These are phyloP conservation scores for Cyrtodaria siliqua DNA, from an alignment of 2,888 invertebrate species.

Conservation along the genomic window DNA sequence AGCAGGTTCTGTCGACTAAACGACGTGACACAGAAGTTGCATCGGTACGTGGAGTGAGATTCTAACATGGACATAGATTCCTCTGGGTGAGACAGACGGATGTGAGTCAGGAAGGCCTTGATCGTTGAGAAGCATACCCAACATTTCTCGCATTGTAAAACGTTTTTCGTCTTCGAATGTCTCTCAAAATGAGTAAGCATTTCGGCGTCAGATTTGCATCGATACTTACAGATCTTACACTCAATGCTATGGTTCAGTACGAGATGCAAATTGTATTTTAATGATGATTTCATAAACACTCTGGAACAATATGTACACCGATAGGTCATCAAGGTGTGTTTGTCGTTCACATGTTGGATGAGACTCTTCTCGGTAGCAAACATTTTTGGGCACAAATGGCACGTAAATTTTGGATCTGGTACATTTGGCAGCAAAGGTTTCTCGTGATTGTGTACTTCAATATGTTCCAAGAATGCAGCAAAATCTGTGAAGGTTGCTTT, in stretches of 20 bases:
- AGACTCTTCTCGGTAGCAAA: slow-evolving; percentile 1
- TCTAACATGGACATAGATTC: background rate
- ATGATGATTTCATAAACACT: background rate
- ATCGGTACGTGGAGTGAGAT: background rate
- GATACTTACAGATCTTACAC: slow-evolving; percentile 5
- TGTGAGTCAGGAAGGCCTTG: slow-evolving; percentile 10
- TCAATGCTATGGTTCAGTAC: slow-evolving; percentile 14
- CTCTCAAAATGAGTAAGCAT: slow-evolving; percentile 2
- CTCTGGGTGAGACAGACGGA: slow-evolving; percentile 1
- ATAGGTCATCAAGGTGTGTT: background rate
- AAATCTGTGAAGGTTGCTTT: slow-evolving; percentile 1
- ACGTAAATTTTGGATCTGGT: background rate
- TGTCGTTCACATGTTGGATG: background rate
- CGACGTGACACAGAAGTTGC: slow-evolving; percentile 6
- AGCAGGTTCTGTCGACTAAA: background rate
- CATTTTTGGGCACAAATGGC: slow-evolving; percentile 5
- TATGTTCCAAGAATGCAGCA: background rate
- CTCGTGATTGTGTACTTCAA: background rate
- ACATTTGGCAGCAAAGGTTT: background rate
- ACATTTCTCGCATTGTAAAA: slow-evolving; percentile 12
- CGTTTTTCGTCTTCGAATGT: background rate
- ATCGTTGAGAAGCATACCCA: slow-evolving; percentile 6
- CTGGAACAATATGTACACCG: background rate
- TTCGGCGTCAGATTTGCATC: background rate
- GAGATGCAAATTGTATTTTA: slow-evolving; percentile 5